Base-by-base conservation (phyloP, 2,113 vertebrate species). In the Pachycephala philippinensis region DNA sequence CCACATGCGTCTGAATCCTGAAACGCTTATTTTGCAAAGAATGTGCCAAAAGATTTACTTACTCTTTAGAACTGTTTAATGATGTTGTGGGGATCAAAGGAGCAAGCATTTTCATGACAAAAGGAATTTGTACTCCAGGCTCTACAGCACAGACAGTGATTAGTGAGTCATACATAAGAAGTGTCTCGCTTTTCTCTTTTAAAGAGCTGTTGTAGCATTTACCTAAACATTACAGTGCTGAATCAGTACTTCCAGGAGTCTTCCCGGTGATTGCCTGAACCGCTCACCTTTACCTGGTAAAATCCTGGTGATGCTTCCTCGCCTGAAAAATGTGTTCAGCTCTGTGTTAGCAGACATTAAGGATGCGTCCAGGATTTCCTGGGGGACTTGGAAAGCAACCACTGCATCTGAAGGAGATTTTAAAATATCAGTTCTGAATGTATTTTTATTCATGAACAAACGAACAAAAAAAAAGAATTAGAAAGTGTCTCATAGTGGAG, bases 41-140 rank as follows among this genome's bases (percentile, higher is more conserved):
- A 87, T 50, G 69, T 97, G 96, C 97, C 97, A 97, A 94, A 97
- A 97, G 96, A 97, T 97, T 96, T 97, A 97, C 96, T 95, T 96
- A 89, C 93, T 93, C 94, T 93, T 96, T 93, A 96, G 93, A 97
- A 89, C 53, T 89, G 89, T 92, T 97, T 96, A 97, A 97, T 92
- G 89, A 97, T 95, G 93, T 95, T 96, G 94, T 89, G 93, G 68
- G 89, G 97, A 97, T 97, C 97, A 97, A 97, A 97, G 97, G 93
- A 97, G 92, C 93, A 92, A 97, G 91, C 63, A 93, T 97, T 97
- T 97, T 97, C 93, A 97, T 97, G 96, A 97, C 97, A 97, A 97
- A 97, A 96, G 91, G 93, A 96, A 96, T 97, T 96, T 96, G 96
- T 96, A 94, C 94, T 97, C 85, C 94, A 83, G 91, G 91, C 95